Base-by-base conservation (phyloP, 23 tunicate species). In the Halocynthia aurantium region DNA sequence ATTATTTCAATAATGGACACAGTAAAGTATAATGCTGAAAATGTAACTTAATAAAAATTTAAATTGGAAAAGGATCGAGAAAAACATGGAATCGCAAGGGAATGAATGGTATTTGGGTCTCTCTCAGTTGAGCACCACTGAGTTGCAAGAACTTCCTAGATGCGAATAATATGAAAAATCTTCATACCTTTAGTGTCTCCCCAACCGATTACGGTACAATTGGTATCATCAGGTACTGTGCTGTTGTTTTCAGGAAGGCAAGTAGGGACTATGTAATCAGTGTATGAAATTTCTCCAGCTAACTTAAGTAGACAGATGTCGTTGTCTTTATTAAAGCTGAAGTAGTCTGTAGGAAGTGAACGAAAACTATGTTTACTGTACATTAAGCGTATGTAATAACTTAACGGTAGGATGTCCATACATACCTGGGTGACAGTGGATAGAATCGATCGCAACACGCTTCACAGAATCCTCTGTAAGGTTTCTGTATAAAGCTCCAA, bases 111-210 rank as follows among this genome's bases (percentile, higher is more conserved):
- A 7, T 8, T 64, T 58, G n/a, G 63, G 15, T 58, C 4, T 13
- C 63, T 2, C n/a, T n/a, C 63, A 58, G 2, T 13, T 58, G 2
- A 1, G 63, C 2, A 5, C 22, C 70, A 31, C 44, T 31, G 44
- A 31, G 4, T 31, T 0, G 44, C 44, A 31, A 31, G 44, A 4
- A 31, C 44, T 31, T 0, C 44, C 44, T 31, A 31, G 44, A 31
- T 31, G 4, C 44, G 4, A 31, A 31, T 31, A 31, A 31, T 31
- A 31, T 31, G 44, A 31, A 31, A 31, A 4, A 31, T 4, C 44
- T 31, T 31, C 63, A 58, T 58, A 65, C 70, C 70, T 65, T 65
- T 49, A 10, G 70, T 65, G 22, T 20, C 10, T 65, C 70, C 70
- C 70, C 70, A 65, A 65, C 70, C 70, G 10, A 65, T 20, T 1